Conservation (phyloP, 2,888 invertebrate genomes). For the Chelonus formosanus region DNA sequence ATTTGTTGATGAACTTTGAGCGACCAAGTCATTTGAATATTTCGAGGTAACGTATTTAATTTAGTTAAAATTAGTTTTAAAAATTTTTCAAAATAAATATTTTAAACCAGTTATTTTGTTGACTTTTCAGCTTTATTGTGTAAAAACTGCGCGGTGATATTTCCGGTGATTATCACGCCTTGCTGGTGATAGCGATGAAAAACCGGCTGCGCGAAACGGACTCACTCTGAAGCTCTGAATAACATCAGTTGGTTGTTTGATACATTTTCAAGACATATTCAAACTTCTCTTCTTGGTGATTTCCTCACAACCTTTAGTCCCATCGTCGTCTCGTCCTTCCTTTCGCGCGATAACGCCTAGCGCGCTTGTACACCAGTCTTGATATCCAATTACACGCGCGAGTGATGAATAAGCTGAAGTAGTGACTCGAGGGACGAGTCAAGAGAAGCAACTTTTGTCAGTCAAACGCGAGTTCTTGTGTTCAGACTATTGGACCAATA, state of each 20-base stretch:
- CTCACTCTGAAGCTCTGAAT: conserved; percentile 9
- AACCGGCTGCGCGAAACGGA: conserved; percentile 29
- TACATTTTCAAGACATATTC: conserved; percentile 5
- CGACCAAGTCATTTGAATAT: too few species aligned
- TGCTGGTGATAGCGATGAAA: conserved; percentile 29
- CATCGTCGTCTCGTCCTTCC: conserved; percentile 13
- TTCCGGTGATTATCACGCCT: conserved; percentile 33
- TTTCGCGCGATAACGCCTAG: conserved; percentile 21
- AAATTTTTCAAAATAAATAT: too few species aligned
- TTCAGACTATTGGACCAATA: conserved; percentile 1
- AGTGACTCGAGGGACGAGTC: conserved; percentile 17
- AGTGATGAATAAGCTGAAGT: conserved; percentile 24
- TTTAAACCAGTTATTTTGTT: not conserved
- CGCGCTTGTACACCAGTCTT: conserved; percentile 8
- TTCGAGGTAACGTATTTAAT: too few species aligned
- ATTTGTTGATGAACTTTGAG: too few species aligned
- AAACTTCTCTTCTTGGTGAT: conserved; percentile 13
- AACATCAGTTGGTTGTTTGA: conserved; percentile 7
- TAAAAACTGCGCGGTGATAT: conserved; percentile 17
- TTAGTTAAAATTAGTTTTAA: too few species aligned
- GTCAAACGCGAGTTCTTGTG: conserved; percentile 10
- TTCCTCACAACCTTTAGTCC: conserved; percentile 4
- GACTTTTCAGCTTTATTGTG: not conserved
- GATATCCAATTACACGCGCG: conserved; percentile 9
- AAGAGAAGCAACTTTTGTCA: conserved; percentile 10